Percentiles rank a stretch among this genome's conserved stretches.
phyloP scores from a whole-genome alignment of 2,888 invertebrate species.

The Crematogaster levior region DNA sequence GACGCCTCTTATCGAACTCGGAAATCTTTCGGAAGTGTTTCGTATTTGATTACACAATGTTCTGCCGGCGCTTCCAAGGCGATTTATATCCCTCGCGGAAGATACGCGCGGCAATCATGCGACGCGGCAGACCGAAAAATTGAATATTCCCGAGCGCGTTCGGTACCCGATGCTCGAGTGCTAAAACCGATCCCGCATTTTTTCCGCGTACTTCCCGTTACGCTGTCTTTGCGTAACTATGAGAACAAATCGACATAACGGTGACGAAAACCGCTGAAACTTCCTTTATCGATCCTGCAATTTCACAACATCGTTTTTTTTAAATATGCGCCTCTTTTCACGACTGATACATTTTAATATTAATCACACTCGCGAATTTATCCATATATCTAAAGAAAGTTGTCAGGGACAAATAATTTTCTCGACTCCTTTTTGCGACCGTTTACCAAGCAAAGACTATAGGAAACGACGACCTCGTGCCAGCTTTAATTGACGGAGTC shows the following conservation, averaged over 20 bases:
- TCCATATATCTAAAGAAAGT: not conserved
- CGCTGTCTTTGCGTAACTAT: constrained; percentile 2
- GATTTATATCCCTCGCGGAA: constrained; percentile 29
- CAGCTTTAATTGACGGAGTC: constrained; percentile 68
- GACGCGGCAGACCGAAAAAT: constrained; percentile 53
- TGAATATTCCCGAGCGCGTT: constrained; percentile 50
- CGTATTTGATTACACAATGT: constrained; percentile 28
- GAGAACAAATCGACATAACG: constrained; percentile 43
- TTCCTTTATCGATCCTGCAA: not conserved
- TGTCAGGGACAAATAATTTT: not conserved
- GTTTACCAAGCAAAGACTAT: not conserved
- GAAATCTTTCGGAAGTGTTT: constrained; percentile 14
- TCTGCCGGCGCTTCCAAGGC: constrained; percentile 31
- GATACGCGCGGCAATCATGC: constrained; percentile 41
- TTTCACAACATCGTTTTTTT: not conserved
- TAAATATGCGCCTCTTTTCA: not conserved
- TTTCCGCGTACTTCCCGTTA: constrained; percentile 29
- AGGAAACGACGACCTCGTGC: constrained; percentile 28
- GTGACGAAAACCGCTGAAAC: constrained; percentile 19
- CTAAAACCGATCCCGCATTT: constrained; percentile 27
- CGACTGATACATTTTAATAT: not conserved
- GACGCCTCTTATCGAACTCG: not conserved
- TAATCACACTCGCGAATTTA: not conserved
- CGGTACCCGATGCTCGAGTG: constrained; percentile 22
- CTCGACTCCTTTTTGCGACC: not conserved